These are phyloP conservation scores for Melieria picta DNA, from an alignment of 2,888 invertebrate species.

Conservation along the genomic window DNA sequence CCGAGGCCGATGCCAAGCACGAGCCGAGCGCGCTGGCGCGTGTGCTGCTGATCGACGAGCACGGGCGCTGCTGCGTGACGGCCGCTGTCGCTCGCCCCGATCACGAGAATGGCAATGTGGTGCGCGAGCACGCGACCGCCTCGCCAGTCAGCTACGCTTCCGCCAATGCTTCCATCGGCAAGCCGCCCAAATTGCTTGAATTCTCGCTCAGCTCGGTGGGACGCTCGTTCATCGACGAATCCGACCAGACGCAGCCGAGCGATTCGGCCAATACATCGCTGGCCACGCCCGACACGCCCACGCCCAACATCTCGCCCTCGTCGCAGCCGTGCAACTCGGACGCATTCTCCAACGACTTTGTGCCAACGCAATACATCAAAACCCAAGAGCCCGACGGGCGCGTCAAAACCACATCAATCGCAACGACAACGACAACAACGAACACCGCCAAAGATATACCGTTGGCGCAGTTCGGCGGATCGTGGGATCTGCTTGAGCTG, in stretches of 20 bases:
- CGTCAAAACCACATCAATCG: conserved; percentile 13
- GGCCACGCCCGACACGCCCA: conserved; percentile 75
- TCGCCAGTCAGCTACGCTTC: background rate
- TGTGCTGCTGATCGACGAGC: conserved; percentile 40
- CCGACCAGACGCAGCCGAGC: conserved; percentile 39
- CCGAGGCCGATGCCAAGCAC: conserved; percentile 32
- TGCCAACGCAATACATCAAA: conserved; percentile 50
- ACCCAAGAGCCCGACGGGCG: conserved; percentile 27
- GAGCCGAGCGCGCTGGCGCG: conserved; percentile 34
- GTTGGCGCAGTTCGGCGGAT: conserved; percentile 67
- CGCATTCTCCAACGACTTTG: conserved; percentile 74
- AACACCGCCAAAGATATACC: conserved; percentile 49
- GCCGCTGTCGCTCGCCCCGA: conserved; percentile 30
- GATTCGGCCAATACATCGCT: conserved; percentile 53
- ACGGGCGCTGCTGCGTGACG: conserved; percentile 39
- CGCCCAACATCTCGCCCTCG: conserved; percentile 71
- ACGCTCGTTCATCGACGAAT: conserved; percentile 65
- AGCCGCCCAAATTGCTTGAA: conserved; percentile 57
- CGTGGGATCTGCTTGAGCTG: conserved; percentile 73
- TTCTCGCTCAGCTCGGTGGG: conserved; percentile 66
- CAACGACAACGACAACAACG: conserved; percentile 1
- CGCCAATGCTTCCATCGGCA: conserved; percentile 13
- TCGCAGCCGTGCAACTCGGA: conserved; percentile 66
- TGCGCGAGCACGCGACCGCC: background rate
- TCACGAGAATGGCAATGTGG: background rate